Evolutionary conservation across 1,140 invertebrate species (phyloP).

Genomic region (Drosophila insularis): DNA sequence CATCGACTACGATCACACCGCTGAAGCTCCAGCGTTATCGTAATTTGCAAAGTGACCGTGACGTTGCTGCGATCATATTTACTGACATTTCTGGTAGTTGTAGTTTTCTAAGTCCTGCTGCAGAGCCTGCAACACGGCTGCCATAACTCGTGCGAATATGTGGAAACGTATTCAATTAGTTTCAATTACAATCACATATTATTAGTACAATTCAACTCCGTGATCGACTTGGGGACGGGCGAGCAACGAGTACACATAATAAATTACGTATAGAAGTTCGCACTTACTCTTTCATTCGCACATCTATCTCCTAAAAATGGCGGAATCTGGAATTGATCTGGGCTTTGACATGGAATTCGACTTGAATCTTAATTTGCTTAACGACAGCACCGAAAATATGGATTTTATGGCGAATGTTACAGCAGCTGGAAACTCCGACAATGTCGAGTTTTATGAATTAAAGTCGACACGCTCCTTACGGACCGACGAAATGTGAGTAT

Average conservation of each 20-base stretch:
- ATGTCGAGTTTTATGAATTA: constrained; percentile 69
- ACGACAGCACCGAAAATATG: constrained; percentile 83
- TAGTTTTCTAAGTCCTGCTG: not conserved
- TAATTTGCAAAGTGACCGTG: not conserved
- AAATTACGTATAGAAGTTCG: not conserved
- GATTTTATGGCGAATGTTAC: constrained; percentile 85
- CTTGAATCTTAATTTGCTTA: constrained; percentile 82
- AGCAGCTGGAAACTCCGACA: constrained; percentile 77
- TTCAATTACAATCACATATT: constrained; percentile 32
- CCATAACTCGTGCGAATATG: constrained; percentile 32
- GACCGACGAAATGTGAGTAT: constrained; percentile 58
- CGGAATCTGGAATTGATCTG: constrained; percentile 88
- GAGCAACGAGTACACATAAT: not conserved
- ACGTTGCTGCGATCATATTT: constrained; percentile 6
- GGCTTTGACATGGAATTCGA: constrained; percentile 87
- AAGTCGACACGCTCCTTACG: constrained; percentile 48
- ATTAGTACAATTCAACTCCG: constrained; percentile 27
- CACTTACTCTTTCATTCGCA: not conserved
- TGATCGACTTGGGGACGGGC: not conserved
- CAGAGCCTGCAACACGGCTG: not conserved
- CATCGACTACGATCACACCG: not conserved
- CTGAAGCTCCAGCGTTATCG: not conserved
- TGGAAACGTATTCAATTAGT: constrained; percentile 38
- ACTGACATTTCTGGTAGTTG: not conserved
- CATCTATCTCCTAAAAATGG: constrained; percentile 51